A percentile compares a stretch with the other conserved stretches of the same genome.
phyloP scores from a whole-genome alignment of 37 sponge, comb jelly and placozoan genomes.

The Haliclona indistincta region DNA sequence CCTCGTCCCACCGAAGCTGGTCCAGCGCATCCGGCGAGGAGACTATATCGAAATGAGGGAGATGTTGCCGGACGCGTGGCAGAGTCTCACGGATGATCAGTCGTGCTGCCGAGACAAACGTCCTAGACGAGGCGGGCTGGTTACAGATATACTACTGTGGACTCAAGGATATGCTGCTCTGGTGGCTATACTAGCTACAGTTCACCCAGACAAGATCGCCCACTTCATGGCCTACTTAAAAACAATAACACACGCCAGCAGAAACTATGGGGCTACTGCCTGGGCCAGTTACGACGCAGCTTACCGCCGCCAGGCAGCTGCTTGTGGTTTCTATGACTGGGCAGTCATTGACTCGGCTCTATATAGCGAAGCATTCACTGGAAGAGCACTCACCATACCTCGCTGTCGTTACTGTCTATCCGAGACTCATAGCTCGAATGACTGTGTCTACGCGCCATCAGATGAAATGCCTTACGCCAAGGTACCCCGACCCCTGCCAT shows the following conservation, averaged over 20 bases:
- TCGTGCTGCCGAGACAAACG: neutral
- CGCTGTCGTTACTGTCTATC: conserved; percentile 9
- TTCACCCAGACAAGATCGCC: conserved; percentile 13
- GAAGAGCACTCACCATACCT: neutral
- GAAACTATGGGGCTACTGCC: no score
- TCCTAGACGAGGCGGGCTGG: neutral
- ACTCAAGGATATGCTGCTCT: conserved; percentile 18
- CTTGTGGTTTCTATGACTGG: conserved; percentile 25
- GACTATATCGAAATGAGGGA: conserved; percentile 32
- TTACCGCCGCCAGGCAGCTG: conserved; percentile 14
- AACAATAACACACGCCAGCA: no score
- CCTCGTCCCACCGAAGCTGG: neutral
- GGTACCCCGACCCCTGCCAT: no score
- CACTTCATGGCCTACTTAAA: conserved; percentile 28
- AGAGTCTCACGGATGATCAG: conserved; percentile 2
- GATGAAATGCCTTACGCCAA: no score
- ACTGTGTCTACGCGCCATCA: no score
- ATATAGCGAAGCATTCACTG: conserved; percentile 41
- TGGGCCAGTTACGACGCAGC: conserved; percentile 29
- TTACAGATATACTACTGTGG: conserved; percentile 39
- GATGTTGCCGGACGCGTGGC: conserved; percentile 32
- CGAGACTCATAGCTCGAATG: neutral
- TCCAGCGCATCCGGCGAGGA: neutral
- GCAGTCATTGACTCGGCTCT: conserved; percentile 9
- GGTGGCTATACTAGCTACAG: conserved; percentile 15